These are phyloP conservation scores for Lates japonicus DNA, from an alignment of 2,797 vertebrate species.

Conservation along the genomic window DNA sequence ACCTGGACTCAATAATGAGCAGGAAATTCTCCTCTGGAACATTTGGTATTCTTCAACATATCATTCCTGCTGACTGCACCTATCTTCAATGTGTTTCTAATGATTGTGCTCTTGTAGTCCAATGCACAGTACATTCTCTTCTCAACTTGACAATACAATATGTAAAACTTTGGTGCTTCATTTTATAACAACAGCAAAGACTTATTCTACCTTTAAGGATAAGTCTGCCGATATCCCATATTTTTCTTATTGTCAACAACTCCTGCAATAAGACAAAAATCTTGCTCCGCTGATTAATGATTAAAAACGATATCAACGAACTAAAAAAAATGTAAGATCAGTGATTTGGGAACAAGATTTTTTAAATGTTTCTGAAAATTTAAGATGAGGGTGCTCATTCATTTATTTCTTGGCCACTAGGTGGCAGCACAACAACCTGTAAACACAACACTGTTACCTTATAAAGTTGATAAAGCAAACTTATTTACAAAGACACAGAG, in stretches of 20 bases:
- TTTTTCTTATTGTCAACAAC: conserved; percentile 5
- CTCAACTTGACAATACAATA: conserved; percentile 14
- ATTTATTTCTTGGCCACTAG: too few species aligned
- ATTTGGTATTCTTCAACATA: conserved; percentile 63
- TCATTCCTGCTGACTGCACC: conserved; percentile 63
- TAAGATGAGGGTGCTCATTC: too few species aligned
- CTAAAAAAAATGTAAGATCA: too few species aligned
- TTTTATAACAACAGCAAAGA: conserved; percentile 11
- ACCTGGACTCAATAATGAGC: conserved; percentile 78
- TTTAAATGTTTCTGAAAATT: too few species aligned
- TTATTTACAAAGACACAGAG: background rate
- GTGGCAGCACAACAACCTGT: too few species aligned
- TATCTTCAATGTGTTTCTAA: conserved; percentile 52
- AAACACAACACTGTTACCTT: too few species aligned
- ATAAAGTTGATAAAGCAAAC: background rate
- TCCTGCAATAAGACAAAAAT: background rate
- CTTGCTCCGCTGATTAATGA: too few species aligned
- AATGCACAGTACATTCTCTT: conserved; percentile 45
- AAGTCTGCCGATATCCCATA: background rate
- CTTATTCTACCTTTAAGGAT: background rate
- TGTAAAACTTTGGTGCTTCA: background rate
- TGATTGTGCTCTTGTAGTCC: conserved; percentile 37
- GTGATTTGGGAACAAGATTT: too few species aligned
- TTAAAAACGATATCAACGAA: too few species aligned
- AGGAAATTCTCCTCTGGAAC: conserved; percentile 77